These are phyloP conservation scores for Stomatorhinus ivindoensis DNA, from an alignment of 2,113 vertebrate genomes.

Conservation along the genomic window DNA sequence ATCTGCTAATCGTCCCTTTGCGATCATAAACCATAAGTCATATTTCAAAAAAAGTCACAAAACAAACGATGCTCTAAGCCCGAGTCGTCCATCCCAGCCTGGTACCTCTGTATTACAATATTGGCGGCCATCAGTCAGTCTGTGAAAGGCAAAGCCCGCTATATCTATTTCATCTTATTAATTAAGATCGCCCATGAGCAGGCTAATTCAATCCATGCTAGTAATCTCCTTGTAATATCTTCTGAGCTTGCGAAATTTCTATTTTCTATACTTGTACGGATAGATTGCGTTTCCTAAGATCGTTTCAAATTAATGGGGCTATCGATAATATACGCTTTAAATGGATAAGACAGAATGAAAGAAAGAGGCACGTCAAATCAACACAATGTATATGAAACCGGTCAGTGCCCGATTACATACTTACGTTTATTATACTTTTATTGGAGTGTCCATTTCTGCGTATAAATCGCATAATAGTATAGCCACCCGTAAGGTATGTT, in stretches of 20 bases:
- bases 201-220: not conserved
- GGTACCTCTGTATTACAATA: not conserved
- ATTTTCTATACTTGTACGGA: not conserved
- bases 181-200: not conserved
- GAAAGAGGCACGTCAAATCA: not conserved
- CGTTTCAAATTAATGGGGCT: not conserved
- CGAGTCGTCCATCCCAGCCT: not conserved
- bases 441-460: not conserved
- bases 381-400: not conserved
- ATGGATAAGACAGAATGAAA: not conserved
- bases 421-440: not conserved
- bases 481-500: not conserved
- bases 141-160: not conserved
- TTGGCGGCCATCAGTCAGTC: not conserved
- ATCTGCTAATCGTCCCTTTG: not conserved
- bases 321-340: not conserved
- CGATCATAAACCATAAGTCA: not conserved
- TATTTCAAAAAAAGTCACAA: not conserved
- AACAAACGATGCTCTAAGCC: not conserved
- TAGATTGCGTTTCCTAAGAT: not conserved
- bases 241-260: not conserved
- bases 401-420: not conserved
- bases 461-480: not conserved
- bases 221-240: not conserved
- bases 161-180: not conserved